Evolutionary conservation across 2,888 invertebrate species (phyloP).

Genomic region (Drosophila fungiperda): DNA sequence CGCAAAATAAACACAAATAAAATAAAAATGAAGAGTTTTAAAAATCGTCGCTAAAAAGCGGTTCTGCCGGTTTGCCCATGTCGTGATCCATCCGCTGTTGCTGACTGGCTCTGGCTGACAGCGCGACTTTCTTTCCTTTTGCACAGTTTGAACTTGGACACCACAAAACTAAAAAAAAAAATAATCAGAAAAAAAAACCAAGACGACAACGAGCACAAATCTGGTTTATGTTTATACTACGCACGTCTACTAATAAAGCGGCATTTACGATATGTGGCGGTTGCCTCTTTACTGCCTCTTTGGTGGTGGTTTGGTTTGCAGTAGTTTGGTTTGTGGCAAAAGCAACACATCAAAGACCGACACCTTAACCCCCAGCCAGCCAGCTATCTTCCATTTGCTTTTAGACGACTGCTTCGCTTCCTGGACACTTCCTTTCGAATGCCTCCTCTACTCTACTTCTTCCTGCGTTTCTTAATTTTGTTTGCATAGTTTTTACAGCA

Average conservation of each 20-base stretch:
- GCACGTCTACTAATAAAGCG: constrained; percentile 64
- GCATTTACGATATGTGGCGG: constrained; percentile 45
- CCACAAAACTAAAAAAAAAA: constrained; percentile 32
- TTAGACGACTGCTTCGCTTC: constrained; percentile 54
- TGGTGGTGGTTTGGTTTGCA: constrained; percentile 19
- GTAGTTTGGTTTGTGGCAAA: constrained; percentile 1
- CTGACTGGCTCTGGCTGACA: constrained; percentile 18
- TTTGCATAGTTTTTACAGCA: constrained; percentile 66
- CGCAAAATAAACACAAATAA: constrained; percentile 29
- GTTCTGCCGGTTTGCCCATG: constrained; percentile 77
- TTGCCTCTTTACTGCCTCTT: constrained; percentile 20
- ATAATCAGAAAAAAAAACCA: not conserved
- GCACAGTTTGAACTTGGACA: constrained; percentile 78
- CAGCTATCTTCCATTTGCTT: constrained; percentile 40
- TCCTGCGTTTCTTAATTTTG: constrained; percentile 46
- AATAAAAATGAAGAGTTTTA: constrained; percentile 27
- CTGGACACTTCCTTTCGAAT: constrained; percentile 53
- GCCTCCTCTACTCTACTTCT: constrained; percentile 3
- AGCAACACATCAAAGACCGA: constrained; percentile 3
- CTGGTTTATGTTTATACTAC: constrained; percentile 67
- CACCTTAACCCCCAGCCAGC: constrained; percentile 45
- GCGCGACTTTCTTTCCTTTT: constrained; percentile 70
- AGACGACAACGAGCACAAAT: constrained; percentile 55
- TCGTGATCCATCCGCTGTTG: constrained; percentile 61
- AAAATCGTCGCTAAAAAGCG: constrained; percentile 60